Base-by-base conservation (phyloP, 1,140 invertebrate genomes). In the Eriosoma lanigerum region DNA sequence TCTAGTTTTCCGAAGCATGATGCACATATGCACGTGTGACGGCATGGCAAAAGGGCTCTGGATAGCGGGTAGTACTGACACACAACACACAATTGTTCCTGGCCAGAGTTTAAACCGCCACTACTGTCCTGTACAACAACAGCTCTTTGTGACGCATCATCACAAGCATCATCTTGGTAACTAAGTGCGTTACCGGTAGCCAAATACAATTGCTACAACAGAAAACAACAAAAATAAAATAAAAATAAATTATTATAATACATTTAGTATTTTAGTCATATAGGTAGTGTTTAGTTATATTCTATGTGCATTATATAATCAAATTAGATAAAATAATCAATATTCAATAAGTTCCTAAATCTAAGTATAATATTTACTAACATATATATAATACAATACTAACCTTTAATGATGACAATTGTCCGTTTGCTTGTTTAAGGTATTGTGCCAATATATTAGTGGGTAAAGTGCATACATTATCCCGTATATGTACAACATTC, bases 21-120 rank as follows among this genome's bases (percentile, higher is more conserved):
- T 44, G 90, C 90, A 86, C 93, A 94, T n/a, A 94, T 90, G 83
- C 93, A 94, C 1, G 93, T 93, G 85, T 94, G 93, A 24, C 91
- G 87, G 87, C 93, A 95, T 0, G 93, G 93, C 81, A 94, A 86
- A 32, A 94, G 86, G n/a, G 92, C 93, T 76, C 92, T 87, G 2
- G 92, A 93, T 29, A 93, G 86, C 3, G 91, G 91, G 83, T 89
- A 90, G 82, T 89, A 90, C 83, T 93, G 92, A 85, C 93, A 95
- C 73, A 94, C 93, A 58, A 93, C 92, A 86, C 93, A 94, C 19
- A 93, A 86, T 83, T 92, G 90, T 82, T 91, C 90, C 44, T 87
- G 88, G 1, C 75, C 24, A 5, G 75, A 12, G 56, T 3, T 78
- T 9, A 78, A 62, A 29, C 68, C 21, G 15, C 38, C 60, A 1